Base-by-base conservation (phyloP, 1,140 invertebrate species). In the Drosophila pectinifera region DNA sequence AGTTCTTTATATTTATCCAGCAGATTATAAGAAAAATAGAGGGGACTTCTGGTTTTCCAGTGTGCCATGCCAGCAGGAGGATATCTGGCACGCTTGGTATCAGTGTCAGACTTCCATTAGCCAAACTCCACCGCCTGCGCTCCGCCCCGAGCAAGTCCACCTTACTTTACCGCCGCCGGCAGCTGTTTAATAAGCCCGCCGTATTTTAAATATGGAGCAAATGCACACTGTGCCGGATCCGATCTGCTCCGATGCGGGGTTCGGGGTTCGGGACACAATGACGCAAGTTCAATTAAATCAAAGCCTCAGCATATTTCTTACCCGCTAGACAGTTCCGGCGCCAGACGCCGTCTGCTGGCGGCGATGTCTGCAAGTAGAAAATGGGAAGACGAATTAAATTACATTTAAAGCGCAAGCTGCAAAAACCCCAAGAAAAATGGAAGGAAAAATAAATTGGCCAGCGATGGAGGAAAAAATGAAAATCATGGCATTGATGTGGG, bases 301-400 rank as follows among this genome's bases (percentile, higher is more conserved):
- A 74, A 89, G 70, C 83, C 63, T 48, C 58, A 83, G 80, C 84
- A 89, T 84, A 89, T 89, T 89, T 89, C 84, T 89, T 89, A 89
- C 84, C 84, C 80, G 84, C 78, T 86, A 86, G 84, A 89, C 84
- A 78, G 73, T 89, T 89, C 73, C 85, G 84, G 84, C 84, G 84
- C 84, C 85, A 89, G 84, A 89, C 84, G 79, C 84, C 77, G 80
- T 90, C 77, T 90, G 80, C 84, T 90, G 80, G 65, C 80, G 65
- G 78, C 79, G 65, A 69, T 48, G 75, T 89, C 84, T 88, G 84
- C 24, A 91, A 91, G 63, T 63, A 77, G 59, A 91, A 81, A 85
- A 51, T 69, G 48, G 64, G 48, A 91, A 89, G 75, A 91, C 70
- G 88, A 91, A 91, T 91, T 91, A 89, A 91, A 91, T 91, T 91